A percentile compares a stretch with the other conserved stretches of the same genome.
Evolutionary conservation across 1,140 invertebrate species (phyloP).

Genomic region (Zophobas atratus): DNA sequence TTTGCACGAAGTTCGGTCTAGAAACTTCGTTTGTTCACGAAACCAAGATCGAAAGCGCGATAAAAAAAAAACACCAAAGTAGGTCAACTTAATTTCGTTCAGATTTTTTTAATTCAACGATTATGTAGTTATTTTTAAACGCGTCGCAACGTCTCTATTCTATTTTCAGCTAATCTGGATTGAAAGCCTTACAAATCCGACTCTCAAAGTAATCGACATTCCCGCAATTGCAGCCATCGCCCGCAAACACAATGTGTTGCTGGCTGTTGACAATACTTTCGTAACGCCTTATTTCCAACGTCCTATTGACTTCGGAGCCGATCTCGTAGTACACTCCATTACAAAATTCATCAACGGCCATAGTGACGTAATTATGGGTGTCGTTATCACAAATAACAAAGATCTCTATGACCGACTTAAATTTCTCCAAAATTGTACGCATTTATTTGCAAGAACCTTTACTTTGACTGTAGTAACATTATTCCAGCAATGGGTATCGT

Average conservation of each 20-base stretch:
- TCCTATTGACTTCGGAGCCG: slow-evolving; percentile 84
- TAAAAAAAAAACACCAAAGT: slow-evolving; percentile 92
- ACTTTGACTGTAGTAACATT: no score
- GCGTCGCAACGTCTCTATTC: no score
- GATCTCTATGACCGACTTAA: slow-evolving; percentile 81
- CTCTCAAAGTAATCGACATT: slow-evolving; percentile 94
- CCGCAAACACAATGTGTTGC: slow-evolving; percentile 78
- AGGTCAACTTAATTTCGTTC: slow-evolving; percentile 42
- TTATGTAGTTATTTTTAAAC: no score
- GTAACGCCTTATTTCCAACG: slow-evolving; percentile 86
- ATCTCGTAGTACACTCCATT: slow-evolving; percentile 84
- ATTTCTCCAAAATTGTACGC: slow-evolving; percentile 94
- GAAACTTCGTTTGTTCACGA: slow-evolving; percentile 83
- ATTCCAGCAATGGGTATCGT: slow-evolving; percentile 92
- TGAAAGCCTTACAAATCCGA: slow-evolving; percentile 98
- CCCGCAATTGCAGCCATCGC: slow-evolving; percentile 78
- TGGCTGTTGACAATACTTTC: slow-evolving; percentile 97
- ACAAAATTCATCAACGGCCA: slow-evolving; percentile 94
- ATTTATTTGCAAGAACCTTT: no score
- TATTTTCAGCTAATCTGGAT: slow-evolving; percentile 77
- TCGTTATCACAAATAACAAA: slow-evolving; percentile 71
- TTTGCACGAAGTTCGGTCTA: slow-evolving; percentile 80
- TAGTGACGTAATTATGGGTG: slow-evolving; percentile 89
- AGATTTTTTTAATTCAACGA: slow-evolving; percentile 3
- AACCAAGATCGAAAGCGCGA: slow-evolving; percentile 77